phyloP scores from a whole-genome alignment of 2,113 vertebrate genomes.

The Cyanoramphus novaezelandiae region DNA sequence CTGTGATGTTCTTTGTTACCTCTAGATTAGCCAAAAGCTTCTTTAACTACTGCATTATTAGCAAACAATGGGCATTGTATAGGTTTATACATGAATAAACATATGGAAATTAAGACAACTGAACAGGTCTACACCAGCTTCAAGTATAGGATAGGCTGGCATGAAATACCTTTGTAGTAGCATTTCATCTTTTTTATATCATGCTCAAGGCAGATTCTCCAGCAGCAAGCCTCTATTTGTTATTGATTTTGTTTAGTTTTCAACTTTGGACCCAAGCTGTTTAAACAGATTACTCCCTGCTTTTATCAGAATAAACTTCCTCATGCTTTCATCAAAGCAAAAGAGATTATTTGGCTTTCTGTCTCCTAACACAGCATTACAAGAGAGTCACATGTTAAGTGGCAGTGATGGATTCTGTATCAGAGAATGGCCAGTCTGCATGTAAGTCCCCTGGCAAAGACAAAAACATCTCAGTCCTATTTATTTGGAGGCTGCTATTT shows the following conservation, averaged over 20 bases:
- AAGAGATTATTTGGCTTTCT: slow-evolving; percentile 52
- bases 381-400: not conserved
- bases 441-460: not conserved
- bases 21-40: not conserved
- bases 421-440: not conserved
- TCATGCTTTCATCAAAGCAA: slow-evolving; percentile 51
- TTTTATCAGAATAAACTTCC: slow-evolving; percentile 58
- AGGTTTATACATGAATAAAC: not conserved
- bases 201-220: not conserved
- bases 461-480: not conserved
- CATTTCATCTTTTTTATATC: not conserved
- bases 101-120: not conserved
- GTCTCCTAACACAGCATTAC: slow-evolving; percentile 20
- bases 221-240: not conserved
- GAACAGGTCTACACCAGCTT: not conserved
- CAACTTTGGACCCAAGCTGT: slow-evolving; percentile 51
- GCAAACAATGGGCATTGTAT: not conserved
- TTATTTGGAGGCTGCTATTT: slow-evolving; percentile 8
- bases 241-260: slow-evolving; percentile 59
- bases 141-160: not conserved
- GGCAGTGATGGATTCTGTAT: not conserved
- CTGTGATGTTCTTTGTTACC: not conserved
- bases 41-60: not conserved
- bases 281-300: slow-evolving; percentile 59
- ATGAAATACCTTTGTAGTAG: not conserved